phyloP scores from a whole-genome alignment of 23 tunicate genomes.

The Halocynthia aurantium region DNA sequence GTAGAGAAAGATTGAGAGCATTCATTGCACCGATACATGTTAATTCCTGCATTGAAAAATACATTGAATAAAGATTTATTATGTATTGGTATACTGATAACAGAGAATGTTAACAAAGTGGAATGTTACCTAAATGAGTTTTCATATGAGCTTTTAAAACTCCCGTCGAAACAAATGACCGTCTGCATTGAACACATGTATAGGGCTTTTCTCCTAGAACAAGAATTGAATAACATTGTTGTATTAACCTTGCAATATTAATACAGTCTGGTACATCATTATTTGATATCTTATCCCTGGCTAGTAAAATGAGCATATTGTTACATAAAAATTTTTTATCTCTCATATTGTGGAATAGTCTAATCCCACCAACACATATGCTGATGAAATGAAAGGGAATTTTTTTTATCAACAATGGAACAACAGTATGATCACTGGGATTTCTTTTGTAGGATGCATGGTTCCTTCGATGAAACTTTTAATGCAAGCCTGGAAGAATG shows the following conservation, averaged over 20 bases:
- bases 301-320: too few species aligned
- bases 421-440: too few species aligned
- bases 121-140: conserved; percentile 48
- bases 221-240: neutral
- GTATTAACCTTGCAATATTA: too few species aligned
- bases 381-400: too few species aligned
- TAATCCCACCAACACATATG: too few species aligned
- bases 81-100: neutral
- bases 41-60: conserved; percentile 27
- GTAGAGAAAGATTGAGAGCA: conserved; percentile 47
- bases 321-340: too few species aligned
- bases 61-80: neutral
- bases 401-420: too few species aligned
- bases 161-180: conserved; percentile 30
- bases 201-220: conserved; percentile 70
- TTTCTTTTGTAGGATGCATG: too few species aligned
- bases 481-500: neutral
- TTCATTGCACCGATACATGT: conserved; percentile 31
- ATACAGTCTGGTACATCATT: too few species aligned
- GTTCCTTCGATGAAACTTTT: neutral
- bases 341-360: neutral
- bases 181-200: conserved; percentile 55
- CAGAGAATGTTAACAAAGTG: too few species aligned
- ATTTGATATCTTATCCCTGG: too few species aligned
- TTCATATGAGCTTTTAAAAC: conserved; percentile 56